Conservation (phyloP, 2,888 invertebrate genomes). For the Nomada flava region DNA sequence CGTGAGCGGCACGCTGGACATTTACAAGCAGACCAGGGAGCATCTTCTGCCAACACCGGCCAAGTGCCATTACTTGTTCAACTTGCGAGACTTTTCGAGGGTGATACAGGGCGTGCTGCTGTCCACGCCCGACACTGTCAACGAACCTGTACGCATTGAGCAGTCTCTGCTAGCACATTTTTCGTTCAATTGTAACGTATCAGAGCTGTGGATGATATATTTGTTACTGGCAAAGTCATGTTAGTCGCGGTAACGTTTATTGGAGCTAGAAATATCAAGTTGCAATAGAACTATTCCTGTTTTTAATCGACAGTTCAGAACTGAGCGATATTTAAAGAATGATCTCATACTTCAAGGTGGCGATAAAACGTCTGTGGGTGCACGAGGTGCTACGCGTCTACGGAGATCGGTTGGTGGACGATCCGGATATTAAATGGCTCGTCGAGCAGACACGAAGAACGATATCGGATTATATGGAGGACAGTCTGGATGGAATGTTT, state of each 20-base stretch:
- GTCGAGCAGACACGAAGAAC: conserved; percentile 89
- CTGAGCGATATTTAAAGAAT: too few species aligned
- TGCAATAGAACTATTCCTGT: too few species aligned
- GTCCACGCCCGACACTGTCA: conserved; percentile 95
- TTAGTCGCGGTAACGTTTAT: too few species aligned
- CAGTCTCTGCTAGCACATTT: neutral
- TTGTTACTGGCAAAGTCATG: neutral
- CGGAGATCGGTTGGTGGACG: conserved; percentile 95
- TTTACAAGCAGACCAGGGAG: conserved; percentile 92
- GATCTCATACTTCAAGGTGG: conserved; percentile 84
- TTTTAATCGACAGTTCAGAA: too few species aligned
- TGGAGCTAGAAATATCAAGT: too few species aligned
- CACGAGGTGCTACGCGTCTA: conserved; percentile 97
- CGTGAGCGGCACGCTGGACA: conserved; percentile 92
- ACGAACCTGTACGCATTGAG: conserved; percentile 86
- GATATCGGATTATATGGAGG: conserved; percentile 86
- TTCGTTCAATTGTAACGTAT: too few species aligned
- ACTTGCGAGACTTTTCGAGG: conserved; percentile 95
- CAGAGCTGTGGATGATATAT: neutral
- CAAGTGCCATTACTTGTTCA: conserved; percentile 98
- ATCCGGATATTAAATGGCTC: conserved; percentile 92
- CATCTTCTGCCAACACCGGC: conserved; percentile 95
- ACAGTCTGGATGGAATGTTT: conserved; percentile 90
- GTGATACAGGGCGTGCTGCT: conserved; percentile 96
- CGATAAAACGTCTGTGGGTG: conserved; percentile 96